Percentiles rank a stretch among this genome's conserved stretches.
Conservation (phyloP, 2,888 invertebrate genomes). For the Athripsodes cinereus region DNA sequence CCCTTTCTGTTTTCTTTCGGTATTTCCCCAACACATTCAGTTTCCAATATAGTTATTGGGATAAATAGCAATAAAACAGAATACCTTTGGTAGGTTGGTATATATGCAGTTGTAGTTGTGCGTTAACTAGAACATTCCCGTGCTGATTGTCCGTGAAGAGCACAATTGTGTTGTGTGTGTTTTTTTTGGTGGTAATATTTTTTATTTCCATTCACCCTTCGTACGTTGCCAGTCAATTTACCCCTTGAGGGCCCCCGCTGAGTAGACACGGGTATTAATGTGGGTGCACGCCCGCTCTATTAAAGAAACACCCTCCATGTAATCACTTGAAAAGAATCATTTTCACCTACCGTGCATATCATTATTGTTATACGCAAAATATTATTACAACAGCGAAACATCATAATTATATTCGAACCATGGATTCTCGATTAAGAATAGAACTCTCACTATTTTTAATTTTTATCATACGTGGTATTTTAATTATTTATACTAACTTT, state of each 20-base stretch:
- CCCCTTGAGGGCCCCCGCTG: neutral
- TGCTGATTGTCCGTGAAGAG: neutral
- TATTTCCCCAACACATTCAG: too few species aligned
- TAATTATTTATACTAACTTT: too few species aligned
- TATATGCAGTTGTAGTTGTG: too few species aligned
- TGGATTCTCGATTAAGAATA: too few species aligned
- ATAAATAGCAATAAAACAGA: too few species aligned
- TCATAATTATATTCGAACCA: too few species aligned
- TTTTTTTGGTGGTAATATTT: constrained; percentile 1
- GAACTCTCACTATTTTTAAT: too few species aligned
- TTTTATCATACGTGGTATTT: too few species aligned
- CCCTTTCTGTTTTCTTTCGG: too few species aligned
- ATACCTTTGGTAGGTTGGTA: too few species aligned
- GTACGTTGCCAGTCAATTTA: constrained; percentile 1
- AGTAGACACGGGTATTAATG: neutral
- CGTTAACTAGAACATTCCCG: neutral
- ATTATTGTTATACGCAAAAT: neutral
- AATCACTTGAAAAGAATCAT: constrained; percentile 2
- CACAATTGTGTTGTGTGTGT: neutral
- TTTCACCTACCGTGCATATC: neutral
- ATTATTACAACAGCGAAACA: too few species aligned
- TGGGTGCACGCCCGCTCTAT: neutral
- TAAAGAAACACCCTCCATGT: neutral
- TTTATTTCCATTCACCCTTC: neutral
- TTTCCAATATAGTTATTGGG: too few species aligned